A percentile compares a stretch with the other conserved stretches of the same genome.
Evolutionary conservation across 2,797 vertebrate species (phyloP).

Genomic region (Falco berigora): DNA sequence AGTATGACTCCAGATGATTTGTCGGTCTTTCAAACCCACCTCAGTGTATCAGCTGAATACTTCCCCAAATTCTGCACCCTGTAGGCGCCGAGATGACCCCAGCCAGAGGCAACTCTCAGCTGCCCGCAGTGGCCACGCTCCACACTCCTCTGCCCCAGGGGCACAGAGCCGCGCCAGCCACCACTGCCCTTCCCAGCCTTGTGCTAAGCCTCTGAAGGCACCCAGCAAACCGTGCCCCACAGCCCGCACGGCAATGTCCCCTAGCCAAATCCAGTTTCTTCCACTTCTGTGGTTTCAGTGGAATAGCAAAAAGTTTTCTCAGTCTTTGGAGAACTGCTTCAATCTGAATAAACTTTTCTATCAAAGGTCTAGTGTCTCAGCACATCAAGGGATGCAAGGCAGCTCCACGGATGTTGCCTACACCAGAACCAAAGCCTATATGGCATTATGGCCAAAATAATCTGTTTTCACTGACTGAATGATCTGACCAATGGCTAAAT

Average conservation of each 20-base stretch:
- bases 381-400: accelerated
- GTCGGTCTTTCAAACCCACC: not conserved
- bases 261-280: not conserved
- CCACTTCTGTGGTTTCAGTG: not conserved
- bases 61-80: not conserved
- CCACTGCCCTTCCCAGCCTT: not conserved
- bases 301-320: not conserved
- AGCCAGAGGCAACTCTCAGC: not conserved
- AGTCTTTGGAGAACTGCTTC: not conserved
- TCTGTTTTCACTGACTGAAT: not conserved
- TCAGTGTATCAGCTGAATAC: not conserved
- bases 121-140: accelerated
- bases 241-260: not conserved
- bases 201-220: not conserved
- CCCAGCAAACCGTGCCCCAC: not conserved
- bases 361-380: not conserved
- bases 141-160: not conserved
- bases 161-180: not conserved
- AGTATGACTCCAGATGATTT: not conserved
- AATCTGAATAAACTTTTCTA: not conserved
- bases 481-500: not conserved
- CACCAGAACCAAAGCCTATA: not conserved
- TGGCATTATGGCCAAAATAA: not conserved
- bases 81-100: not conserved
- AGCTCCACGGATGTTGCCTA: not conserved